Conservation (phyloP, 2,797 vertebrate species). For the Ceyx erithaca region DNA sequence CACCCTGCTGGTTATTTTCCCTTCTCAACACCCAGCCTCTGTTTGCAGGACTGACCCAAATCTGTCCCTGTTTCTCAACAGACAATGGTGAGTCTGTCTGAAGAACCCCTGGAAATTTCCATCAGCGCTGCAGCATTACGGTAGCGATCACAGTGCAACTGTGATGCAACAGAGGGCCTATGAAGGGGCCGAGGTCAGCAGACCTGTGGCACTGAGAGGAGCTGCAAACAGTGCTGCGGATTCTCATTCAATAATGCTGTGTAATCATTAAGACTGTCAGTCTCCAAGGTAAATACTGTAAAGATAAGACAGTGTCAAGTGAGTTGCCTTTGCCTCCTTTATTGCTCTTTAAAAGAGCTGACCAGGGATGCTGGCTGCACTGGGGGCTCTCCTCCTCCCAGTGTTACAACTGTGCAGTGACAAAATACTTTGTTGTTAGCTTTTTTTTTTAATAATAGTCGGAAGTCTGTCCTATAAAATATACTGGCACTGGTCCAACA, state of each 20-base stretch:
- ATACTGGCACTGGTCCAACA: not conserved
- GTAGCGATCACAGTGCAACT: not conserved
- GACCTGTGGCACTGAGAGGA: not conserved
- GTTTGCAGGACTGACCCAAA: not conserved
- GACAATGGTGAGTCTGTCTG: rapidly evolving
- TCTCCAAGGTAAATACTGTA: not conserved
- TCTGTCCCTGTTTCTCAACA: not conserved
- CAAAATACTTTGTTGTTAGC: rapidly evolving
- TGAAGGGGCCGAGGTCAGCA: conserved; percentile 17
- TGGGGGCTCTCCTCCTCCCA: not conserved
- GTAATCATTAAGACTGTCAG: not conserved
- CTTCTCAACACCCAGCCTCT: not conserved
- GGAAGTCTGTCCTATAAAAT: not conserved
- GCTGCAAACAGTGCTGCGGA: conserved; percentile 4
- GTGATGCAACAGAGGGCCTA: not conserved
- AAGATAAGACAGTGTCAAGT: conserved; percentile 47
- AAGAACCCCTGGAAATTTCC: conserved; percentile 65
- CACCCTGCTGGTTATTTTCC: not conserved
- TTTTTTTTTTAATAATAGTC: not conserved
- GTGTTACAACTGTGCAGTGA: not conserved
- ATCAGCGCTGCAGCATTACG: not conserved
- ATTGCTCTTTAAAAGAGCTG: not conserved
- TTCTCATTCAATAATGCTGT: conserved; percentile 10
- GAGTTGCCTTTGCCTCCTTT: not conserved
- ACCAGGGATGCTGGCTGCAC: not conserved